A percentile compares a stretch with the other conserved stretches of the same genome.
Conservation (phyloP, 1,140 invertebrate genomes). For the Polyergus mexicanus region DNA sequence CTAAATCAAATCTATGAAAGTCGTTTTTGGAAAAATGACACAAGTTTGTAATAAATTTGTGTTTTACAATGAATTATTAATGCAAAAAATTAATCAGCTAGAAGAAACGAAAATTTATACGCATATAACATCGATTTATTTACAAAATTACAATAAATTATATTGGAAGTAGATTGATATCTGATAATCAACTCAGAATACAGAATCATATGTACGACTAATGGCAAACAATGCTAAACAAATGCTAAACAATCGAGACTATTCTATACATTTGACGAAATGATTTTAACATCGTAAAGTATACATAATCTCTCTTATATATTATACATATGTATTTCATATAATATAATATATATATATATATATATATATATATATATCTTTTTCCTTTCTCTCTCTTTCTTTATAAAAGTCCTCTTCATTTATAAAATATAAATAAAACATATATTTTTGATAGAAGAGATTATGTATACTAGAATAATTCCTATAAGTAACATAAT, state of each 20-base stretch:
- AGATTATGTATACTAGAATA: neutral
- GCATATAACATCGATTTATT: conserved; percentile 50
- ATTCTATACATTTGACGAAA: conserved; percentile 3
- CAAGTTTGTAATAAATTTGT: neutral
- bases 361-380: neutral
- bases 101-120: neutral
- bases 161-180: conserved; percentile 23
- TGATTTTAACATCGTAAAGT: neutral
- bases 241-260: neutral
- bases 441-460: neutral
- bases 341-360: neutral
- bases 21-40: neutral
- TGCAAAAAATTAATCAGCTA: neutral
- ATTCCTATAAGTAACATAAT: neutral
- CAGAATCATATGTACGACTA: neutral
- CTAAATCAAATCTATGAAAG: neutral
- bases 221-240: neutral
- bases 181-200: conserved; percentile 23
- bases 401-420: too few relatives aligned
- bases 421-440: neutral
- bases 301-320: neutral
- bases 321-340: neutral
- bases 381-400: too few relatives aligned
- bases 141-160: conserved; percentile 71
- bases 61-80: neutral